Base-by-base conservation (phyloP, 2,113 vertebrate genomes). In the Thalassarche chlororhynchos region DNA sequence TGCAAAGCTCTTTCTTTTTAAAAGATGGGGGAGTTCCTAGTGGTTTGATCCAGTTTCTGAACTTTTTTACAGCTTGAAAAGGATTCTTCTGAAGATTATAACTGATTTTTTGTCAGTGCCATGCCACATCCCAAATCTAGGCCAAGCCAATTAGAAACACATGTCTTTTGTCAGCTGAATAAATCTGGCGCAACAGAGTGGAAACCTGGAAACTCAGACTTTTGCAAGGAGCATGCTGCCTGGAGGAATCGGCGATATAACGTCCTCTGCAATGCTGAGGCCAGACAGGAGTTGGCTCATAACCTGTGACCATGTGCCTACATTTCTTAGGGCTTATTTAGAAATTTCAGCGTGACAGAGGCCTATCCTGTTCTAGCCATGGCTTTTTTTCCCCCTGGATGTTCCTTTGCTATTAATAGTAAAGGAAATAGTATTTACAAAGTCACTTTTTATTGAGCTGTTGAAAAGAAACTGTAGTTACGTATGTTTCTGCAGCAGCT, bases 401-500 rank as follows among this genome's bases (percentile, higher is more conserved):
- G 1, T 83, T 80, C 26, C 21, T 85, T 85, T 93, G n/a, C 68
- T 92, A 62, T 93, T 83, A 93, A 72, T 80, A 51, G 23, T 31
- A 62, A 80, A 84, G 54, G 31, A 89, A 94, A 85, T 25, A 55
- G 8, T 78, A 47, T 28, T 31, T 28, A 51, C 12, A 64, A 92
- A 93, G 69, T 57, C 44, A 47, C 19, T 78, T 87, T 95, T 91
- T 84, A 84, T 47, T 82, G 78, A 94, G 69, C 69, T 81, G 47
- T 95, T 95, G 81, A 78, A 95, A 92, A 87, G 70, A 54, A 96
- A 17, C 62, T 83, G 36, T 74, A 75, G 55, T 84, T 95, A 74
- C 75, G 31, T 61, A 42, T 80, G 47, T 94, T 97, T 95, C 69
- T 92, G 76, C 40, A 71, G 81, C 87, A 51, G 34, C 89, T 92